A percentile compares a stretch with the other conserved stretches of the same genome.
Conservation (phyloP, 2,797 vertebrate genomes). For the Cossypha heuglini region DNA sequence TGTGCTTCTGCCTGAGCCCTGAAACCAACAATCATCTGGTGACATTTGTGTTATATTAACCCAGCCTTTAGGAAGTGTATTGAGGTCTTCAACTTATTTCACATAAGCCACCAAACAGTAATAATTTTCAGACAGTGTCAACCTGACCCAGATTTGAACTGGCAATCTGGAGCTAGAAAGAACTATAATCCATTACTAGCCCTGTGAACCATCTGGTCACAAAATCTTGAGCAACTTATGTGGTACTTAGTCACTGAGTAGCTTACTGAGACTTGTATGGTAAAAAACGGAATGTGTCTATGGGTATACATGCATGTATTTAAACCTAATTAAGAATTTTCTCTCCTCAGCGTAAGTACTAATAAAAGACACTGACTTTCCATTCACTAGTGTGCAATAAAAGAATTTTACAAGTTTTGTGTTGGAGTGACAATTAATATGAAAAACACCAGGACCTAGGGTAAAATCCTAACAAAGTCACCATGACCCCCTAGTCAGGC, state of each 20-base stretch:
- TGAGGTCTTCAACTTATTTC: constrained; percentile 62
- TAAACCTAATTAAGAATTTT: background rate
- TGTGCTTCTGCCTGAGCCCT: background rate
- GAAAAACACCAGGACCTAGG: background rate
- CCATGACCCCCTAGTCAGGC: background rate
- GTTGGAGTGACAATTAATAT: background rate
- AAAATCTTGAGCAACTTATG: constrained; percentile 30
- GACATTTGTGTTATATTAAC: constrained; percentile 60
- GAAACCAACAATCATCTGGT: constrained; percentile 34
- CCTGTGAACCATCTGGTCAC: constrained; percentile 39
- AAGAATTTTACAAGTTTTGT: background rate
- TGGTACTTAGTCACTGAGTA: background rate
- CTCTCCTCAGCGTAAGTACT: background rate
- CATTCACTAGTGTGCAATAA: background rate
- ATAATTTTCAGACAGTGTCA: constrained; percentile 63
- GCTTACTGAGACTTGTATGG: background rate
- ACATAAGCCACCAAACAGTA: constrained; percentile 54
- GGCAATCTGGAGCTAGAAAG: constrained; percentile 57
- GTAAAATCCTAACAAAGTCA: background rate
- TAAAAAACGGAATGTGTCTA: background rate
- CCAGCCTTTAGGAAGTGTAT: constrained; percentile 39
- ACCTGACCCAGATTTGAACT: constrained; percentile 66
- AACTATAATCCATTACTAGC: constrained; percentile 46
- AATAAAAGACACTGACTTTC: background rate
- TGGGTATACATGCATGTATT: background rate